Evolutionary conservation across 2,888 invertebrate species (phyloP).

Genomic region (Pogonocherus hispidulus): DNA sequence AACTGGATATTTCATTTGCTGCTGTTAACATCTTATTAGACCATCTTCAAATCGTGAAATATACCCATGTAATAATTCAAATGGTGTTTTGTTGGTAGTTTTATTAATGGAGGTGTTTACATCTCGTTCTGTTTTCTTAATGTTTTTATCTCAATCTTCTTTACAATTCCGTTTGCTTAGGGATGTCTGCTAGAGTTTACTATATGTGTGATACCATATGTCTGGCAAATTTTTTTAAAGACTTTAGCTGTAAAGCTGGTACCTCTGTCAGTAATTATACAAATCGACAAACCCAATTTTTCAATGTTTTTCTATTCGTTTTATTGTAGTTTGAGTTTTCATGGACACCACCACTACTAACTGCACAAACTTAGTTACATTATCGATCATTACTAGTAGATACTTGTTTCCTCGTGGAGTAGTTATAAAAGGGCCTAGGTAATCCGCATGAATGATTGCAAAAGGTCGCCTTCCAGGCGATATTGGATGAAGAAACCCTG

Average conservation of each 20-base stretch:
- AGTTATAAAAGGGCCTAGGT: neutral
- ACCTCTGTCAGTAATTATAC: neutral
- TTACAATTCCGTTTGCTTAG: slow-evolving; percentile 26
- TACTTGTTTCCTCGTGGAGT: slow-evolving; percentile 8
- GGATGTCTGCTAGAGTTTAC: slow-evolving; percentile 20
- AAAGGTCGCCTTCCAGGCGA: slow-evolving; percentile 27
- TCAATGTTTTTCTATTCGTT: neutral
- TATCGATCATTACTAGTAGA: slow-evolving; percentile 48
- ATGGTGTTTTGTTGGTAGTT: neutral
- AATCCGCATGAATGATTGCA: neutral
- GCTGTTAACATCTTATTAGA: neutral
- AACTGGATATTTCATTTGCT: neutral
- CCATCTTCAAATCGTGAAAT: neutral
- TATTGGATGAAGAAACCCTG: slow-evolving; percentile 46
- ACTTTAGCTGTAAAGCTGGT: neutral
- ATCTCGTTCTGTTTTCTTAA: too few relatives aligned
- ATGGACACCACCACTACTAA: slow-evolving; percentile 41
- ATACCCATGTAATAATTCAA: neutral
- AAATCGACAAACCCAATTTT: neutral
- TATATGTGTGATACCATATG: slow-evolving; percentile 18
- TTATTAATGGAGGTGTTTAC: neutral
- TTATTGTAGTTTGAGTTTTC: neutral
- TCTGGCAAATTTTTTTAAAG: slow-evolving; percentile 36
- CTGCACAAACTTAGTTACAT: slow-evolving; percentile 45
- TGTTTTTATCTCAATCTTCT: neutral